A percentile compares a stretch with the other conserved stretches of the same genome.
Evolutionary conservation across 2,113 vertebrate species (phyloP).

Genomic region (Carettochelys insculpta): DNA sequence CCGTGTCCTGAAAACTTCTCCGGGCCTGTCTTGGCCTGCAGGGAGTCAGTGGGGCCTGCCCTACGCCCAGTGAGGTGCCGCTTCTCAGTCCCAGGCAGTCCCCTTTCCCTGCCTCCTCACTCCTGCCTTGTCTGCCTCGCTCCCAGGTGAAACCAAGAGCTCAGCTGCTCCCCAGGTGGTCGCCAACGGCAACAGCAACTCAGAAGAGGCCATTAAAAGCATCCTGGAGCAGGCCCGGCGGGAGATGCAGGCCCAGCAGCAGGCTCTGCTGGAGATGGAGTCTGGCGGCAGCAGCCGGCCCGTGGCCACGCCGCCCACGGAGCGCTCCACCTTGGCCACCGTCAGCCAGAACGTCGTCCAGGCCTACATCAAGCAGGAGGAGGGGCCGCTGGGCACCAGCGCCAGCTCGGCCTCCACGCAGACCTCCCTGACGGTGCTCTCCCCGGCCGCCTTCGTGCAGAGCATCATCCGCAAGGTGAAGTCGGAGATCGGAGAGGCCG

Average conservation of each 20-base stretch:
- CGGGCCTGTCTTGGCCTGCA: too few relatives aligned
- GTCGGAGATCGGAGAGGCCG: conserved; percentile 92
- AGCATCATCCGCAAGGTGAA: conserved; percentile 99
- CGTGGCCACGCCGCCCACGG: conserved; percentile 55
- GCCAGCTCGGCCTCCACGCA: conserved; percentile 75
- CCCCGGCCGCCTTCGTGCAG: conserved; percentile 94
- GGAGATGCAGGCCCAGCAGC: conserved; percentile 98
- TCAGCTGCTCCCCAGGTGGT: conserved; percentile 54
- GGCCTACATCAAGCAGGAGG: conserved; percentile 90
- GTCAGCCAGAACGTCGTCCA: conserved; percentile 77
- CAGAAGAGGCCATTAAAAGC: conserved; percentile 94
- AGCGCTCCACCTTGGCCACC: conserved; percentile 78
- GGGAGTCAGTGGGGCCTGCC: background rate
- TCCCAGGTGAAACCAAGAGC: conserved; percentile 85
- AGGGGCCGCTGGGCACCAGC: conserved; percentile 72
- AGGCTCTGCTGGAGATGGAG: conserved; percentile 93
- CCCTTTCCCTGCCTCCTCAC: background rate
- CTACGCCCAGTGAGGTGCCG: too few relatives aligned
- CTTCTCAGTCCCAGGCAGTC: background rate
- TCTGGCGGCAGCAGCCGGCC: conserved; percentile 69
- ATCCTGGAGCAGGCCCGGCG: conserved; percentile 94
- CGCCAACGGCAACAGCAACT: conserved; percentile 79
- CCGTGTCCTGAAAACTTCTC: too few relatives aligned
- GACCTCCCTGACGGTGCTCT: conserved; percentile 86
- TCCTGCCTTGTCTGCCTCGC: background rate